Percentiles rank a stretch among this genome's conserved stretches.
Evolutionary conservation across 64 coral and sea anemone genomes (phyloP).

Genomic region (Pachyseris speciosa): DNA sequence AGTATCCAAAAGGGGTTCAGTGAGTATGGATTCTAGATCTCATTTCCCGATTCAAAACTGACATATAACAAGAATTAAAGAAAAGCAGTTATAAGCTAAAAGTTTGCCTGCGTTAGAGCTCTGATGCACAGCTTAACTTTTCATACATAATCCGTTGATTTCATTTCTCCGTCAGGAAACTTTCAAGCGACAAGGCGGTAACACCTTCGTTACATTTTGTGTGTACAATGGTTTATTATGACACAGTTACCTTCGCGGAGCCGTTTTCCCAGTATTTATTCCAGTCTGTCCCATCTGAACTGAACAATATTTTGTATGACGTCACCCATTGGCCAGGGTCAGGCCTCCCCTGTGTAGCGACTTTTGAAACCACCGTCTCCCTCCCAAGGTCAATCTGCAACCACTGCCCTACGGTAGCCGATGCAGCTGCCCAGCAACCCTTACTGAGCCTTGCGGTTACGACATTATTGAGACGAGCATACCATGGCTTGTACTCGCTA

Average conservation of each 20-base stretch:
- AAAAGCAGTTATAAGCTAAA: too few species aligned
- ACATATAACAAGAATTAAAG: too few species aligned
- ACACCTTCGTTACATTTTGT: too few species aligned
- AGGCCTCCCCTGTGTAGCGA: constrained; percentile 6
- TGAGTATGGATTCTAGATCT: too few species aligned
- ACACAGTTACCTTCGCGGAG: neutral
- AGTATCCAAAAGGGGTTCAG: too few species aligned
- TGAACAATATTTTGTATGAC: constrained; percentile 7
- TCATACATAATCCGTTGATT: too few species aligned
- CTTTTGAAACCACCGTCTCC: neutral
- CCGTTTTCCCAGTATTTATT: neutral
- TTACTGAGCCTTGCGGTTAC: neutral
- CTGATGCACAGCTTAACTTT: too few species aligned
- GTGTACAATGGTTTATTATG: too few species aligned
- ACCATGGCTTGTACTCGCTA: neutral
- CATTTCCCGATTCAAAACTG: too few species aligned
- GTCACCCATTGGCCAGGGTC: neutral
- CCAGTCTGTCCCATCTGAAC: neutral
- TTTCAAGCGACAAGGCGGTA: too few species aligned
- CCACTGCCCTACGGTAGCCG: neutral
- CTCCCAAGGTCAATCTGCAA: neutral
- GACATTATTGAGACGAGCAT: neutral
- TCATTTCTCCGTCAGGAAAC: too few species aligned
- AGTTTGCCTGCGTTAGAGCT: too few species aligned
- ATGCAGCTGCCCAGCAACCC: neutral